Evolutionary conservation across 2,797 vertebrate genomes (phyloP).

Genomic region (Thripadectes ignobilis): DNA sequence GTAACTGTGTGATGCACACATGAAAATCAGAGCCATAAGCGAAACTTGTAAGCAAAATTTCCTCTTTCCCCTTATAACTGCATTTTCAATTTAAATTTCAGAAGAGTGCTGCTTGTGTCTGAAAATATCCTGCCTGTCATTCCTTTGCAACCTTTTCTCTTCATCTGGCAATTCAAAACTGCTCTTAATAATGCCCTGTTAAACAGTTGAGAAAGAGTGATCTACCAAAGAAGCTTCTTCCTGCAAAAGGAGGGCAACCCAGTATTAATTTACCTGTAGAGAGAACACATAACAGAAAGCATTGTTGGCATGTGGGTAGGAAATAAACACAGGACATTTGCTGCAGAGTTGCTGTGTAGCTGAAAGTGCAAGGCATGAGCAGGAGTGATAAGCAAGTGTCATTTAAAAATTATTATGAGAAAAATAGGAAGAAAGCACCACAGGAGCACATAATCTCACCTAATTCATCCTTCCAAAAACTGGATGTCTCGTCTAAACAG

Average conservation of each 20-base stretch:
- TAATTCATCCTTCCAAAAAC: not conserved
- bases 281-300: not conserved
- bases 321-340: not conserved
- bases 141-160: not conserved
- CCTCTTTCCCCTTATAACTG: not conserved
- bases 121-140: not conserved
- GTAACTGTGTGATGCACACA: not conserved
- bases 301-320: not conserved
- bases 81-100: not conserved
- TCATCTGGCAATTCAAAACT: not conserved
- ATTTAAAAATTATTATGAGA: not conserved
- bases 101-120: not conserved
- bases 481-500: not conserved
- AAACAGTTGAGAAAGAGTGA: not conserved
- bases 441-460: not conserved
- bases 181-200: not conserved
- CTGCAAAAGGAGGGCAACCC: not conserved
- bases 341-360: not conserved
- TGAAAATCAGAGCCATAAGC: not conserved
- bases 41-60: not conserved
- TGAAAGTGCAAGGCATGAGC: not conserved
- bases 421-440: not conserved
- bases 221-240: not conserved
- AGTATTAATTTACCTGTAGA: not conserved
- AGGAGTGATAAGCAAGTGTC: not conserved